These are phyloP conservation scores for Symphodus melops DNA, from an alignment of 2,113 vertebrate genomes.

Conservation along the genomic window DNA sequence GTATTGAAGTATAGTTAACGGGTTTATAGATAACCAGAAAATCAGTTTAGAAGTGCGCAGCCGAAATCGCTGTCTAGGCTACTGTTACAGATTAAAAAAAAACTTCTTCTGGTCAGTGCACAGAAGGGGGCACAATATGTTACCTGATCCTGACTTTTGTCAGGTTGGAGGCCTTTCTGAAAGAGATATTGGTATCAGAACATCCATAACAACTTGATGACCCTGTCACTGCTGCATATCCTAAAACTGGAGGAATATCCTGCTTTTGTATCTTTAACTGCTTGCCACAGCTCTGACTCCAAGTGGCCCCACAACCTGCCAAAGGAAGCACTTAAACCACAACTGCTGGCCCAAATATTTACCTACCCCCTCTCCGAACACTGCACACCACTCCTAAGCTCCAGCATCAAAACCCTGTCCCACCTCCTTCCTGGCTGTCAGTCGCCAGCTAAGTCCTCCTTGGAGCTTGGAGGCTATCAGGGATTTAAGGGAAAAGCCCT, in stretches of 20 bases:
- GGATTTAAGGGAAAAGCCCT: constrained; percentile 79
- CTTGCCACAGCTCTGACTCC: constrained; percentile 8
- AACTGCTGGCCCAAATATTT: constrained; percentile 61
- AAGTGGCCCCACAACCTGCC: constrained; percentile 22
- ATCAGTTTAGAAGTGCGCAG: no score
- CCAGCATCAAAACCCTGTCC: constrained; percentile 45
- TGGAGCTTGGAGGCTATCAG: constrained; percentile 74
- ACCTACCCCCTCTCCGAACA: constrained; percentile 49
- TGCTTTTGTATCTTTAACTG: background rate
- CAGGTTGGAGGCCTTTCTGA: background rate
- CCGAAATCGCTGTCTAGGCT: no score
- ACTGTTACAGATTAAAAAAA: no score
- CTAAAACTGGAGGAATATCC: constrained; percentile 5
- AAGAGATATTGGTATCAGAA: background rate
- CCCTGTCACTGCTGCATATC: constrained; percentile 16
- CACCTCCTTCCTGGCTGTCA: constrained; percentile 64
- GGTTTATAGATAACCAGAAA: no score
- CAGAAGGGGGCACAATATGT: background rate
- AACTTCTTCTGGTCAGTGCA: no score
- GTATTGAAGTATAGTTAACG: no score
- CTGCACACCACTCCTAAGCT: constrained; percentile 44
- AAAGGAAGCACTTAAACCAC: constrained; percentile 43
- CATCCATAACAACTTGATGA: background rate
- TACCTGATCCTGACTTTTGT: background rate
- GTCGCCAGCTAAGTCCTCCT: constrained; percentile 69